Evolutionary conservation across 1,140 invertebrate genomes (phyloP).

Genomic region (Cylas formicarius): DNA sequence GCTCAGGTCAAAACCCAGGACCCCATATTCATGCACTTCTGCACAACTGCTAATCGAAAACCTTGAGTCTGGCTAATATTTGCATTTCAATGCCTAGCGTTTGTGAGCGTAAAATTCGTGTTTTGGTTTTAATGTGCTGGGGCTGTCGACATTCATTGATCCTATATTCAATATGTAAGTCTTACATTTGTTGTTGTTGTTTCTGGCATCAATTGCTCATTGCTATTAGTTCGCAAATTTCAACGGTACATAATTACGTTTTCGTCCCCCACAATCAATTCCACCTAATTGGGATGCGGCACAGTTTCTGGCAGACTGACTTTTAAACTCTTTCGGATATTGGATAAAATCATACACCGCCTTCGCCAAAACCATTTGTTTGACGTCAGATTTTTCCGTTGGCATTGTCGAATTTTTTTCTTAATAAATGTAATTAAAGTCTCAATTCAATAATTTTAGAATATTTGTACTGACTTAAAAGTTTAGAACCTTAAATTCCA

Average conservation of each 20-base stretch:
- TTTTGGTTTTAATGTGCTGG: slow-evolving; percentile 69
- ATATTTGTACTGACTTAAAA: too few species aligned
- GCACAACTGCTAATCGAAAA: slow-evolving; percentile 91
- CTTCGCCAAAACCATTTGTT: slow-evolving; percentile 80
- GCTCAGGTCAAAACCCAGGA: slow-evolving; percentile 71
- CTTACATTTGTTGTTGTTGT: slow-evolving; percentile 85
- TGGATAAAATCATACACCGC: slow-evolving; percentile 91
- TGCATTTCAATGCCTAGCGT: slow-evolving; percentile 84
- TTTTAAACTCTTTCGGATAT: slow-evolving; percentile 86
- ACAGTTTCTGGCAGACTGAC: slow-evolving; percentile 85
- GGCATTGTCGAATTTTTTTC: too few species aligned
- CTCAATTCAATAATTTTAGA: too few species aligned
- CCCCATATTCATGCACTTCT: slow-evolving; percentile 87
- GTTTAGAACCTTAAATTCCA: too few species aligned
- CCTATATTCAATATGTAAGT: slow-evolving; percentile 80
- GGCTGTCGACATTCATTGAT: slow-evolving; percentile 45
- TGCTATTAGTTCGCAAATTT: slow-evolving; percentile 86
- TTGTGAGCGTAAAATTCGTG: slow-evolving; percentile 77
- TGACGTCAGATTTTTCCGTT: slow-evolving; percentile 41
- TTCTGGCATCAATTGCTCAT: slow-evolving; percentile 88
- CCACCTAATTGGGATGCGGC: slow-evolving; percentile 94
- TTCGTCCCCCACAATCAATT: slow-evolving; percentile 87
- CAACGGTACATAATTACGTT: slow-evolving; percentile 90
- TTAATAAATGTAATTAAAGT: too few species aligned
- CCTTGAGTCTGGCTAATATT: slow-evolving; percentile 94